Conservation (phyloP, 1,140 invertebrate genomes). For the Macrobrachium rosenbergii region DNA sequence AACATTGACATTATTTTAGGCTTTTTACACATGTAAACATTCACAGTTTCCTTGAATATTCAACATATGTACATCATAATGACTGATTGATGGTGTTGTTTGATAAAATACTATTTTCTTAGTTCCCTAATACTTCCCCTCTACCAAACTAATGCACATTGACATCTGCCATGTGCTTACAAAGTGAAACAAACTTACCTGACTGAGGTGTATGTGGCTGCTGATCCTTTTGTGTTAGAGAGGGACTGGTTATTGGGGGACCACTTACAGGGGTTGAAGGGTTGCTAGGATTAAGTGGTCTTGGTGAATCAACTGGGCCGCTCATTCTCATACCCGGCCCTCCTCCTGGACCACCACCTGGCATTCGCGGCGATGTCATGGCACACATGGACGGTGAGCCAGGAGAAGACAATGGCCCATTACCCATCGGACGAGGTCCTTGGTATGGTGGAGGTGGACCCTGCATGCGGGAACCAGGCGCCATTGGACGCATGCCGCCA, state of each 20-base stretch:
- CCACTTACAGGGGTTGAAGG: conserved; percentile 67
- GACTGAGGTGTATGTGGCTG: conserved; percentile 78
- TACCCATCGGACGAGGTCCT: conserved; percentile 65
- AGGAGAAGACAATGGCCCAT: conserved; percentile 67
- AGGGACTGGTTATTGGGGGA: conserved; percentile 64
- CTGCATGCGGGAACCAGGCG: conserved; percentile 75
- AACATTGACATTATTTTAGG: too few relatives aligned
- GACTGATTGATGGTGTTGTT: too few relatives aligned
- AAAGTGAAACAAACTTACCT: conserved; percentile 20
- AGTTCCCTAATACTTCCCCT: too few relatives aligned
- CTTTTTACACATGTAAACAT: too few relatives aligned
- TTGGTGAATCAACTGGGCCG: conserved; percentile 63
- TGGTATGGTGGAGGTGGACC: conserved; percentile 89
- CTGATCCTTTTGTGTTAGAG: conserved; percentile 76
- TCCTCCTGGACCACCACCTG: conserved; percentile 50
- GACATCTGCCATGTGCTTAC: neutral
- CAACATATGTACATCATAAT: too few relatives aligned
- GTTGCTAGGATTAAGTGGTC: conserved; percentile 66
- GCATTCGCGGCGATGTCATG: conserved; percentile 65
- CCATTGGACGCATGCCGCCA: conserved; percentile 59
- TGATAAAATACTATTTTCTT: too few relatives aligned
- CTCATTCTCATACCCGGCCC: conserved; percentile 55
- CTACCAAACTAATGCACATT: neutral
- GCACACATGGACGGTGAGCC: conserved; percentile 67
- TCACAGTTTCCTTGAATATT: too few relatives aligned